Base-by-base conservation (phyloP, 2,113 vertebrate species). In the Planiliza haematocheilus region DNA sequence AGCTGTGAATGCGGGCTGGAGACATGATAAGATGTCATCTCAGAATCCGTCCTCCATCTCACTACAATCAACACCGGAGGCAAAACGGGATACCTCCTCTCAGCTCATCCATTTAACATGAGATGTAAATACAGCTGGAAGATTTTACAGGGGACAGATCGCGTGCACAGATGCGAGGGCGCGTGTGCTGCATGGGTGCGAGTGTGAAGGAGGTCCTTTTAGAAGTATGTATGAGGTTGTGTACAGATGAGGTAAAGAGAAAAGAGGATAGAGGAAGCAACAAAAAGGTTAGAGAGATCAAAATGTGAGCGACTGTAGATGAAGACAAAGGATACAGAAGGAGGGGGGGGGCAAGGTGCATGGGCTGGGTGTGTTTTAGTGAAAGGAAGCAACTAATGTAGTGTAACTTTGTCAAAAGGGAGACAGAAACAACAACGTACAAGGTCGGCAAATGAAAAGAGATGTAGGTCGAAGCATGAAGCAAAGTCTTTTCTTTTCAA, bases 71-170 rank as follows among this genome's bases (percentile, higher is more conserved):
- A 38, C 2, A 10, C 63, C 9, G 20, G 51, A 66, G 63, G 65
- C 56, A 76, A 74, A 79, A 72, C 71, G 68, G 79, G 58, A 78
- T 56, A 74, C 67, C 69, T 70, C 68, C 60, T 68, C 38, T 30
- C 20, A 18, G 68, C 62, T 86, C 65, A 89, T 87, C 71, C 74
- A 87, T 87, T 85, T 85, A 79, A 79, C 82, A 87, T 83, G 73
- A 86, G 78, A 84, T 84, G 66, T 82, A 82, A 86, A 88, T 77
- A 81, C 62, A 14, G 34, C 48, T 18, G 2, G 11, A 64, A 51
- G 65, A 72, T 57, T 85, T 74, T 52, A 68, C 57, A 55, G 17
- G 43, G 59, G 63, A 38, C 75, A 80, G 39, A 77, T 61, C 50
- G 61, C 60, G 52, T 21, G 46, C 61, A 56, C 2, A 8, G 18